Percentiles rank a stretch among this genome's conserved stretches.
phyloP scores from a whole-genome alignment of 2,888 invertebrate species.

The Lasioglossum leucozonium region DNA sequence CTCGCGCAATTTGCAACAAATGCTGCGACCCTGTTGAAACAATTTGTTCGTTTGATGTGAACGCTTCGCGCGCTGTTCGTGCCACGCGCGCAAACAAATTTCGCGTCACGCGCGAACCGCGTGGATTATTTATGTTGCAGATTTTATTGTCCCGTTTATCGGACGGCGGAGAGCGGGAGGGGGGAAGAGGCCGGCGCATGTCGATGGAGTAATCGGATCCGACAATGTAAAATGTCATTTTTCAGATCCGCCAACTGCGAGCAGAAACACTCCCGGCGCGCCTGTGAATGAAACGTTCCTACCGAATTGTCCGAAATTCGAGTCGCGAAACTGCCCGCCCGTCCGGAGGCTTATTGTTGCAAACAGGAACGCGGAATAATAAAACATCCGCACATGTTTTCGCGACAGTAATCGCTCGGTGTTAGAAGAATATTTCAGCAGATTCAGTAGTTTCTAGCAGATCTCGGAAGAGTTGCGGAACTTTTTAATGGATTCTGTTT shows the following conservation, averaged over 20 bases:
- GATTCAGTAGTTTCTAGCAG: background rate
- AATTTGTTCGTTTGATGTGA: slow-evolving; percentile 61
- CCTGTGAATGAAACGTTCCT: background rate
- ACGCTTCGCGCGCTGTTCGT: slow-evolving; percentile 31
- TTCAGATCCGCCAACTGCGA: slow-evolving; percentile 15
- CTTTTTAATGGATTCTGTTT: background rate
- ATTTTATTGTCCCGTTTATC: slow-evolving; percentile 70
- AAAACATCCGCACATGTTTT: background rate
- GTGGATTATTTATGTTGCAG: slow-evolving; percentile 65
- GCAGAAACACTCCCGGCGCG: slow-evolving; percentile 17
- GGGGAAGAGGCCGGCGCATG: slow-evolving; percentile 22
- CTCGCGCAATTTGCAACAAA: slow-evolving; percentile 55
- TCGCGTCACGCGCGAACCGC: slow-evolving; percentile 60
- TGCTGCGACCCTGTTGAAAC: slow-evolving; percentile 56
- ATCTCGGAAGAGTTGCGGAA: background rate
- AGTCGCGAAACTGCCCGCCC: background rate
- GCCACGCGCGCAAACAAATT: slow-evolving; percentile 57
- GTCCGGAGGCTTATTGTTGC: background rate
- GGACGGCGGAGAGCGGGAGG: background rate
- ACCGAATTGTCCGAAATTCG: background rate
- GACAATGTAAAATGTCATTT: slow-evolving; percentile 44
- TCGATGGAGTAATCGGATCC: slow-evolving; percentile 51
- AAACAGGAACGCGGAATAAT: slow-evolving; percentile 4
- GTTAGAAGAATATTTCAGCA: background rate
- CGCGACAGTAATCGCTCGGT: background rate